phyloP scores from a whole-genome alignment of 2,888 invertebrate species.

The Nomada fucata region DNA sequence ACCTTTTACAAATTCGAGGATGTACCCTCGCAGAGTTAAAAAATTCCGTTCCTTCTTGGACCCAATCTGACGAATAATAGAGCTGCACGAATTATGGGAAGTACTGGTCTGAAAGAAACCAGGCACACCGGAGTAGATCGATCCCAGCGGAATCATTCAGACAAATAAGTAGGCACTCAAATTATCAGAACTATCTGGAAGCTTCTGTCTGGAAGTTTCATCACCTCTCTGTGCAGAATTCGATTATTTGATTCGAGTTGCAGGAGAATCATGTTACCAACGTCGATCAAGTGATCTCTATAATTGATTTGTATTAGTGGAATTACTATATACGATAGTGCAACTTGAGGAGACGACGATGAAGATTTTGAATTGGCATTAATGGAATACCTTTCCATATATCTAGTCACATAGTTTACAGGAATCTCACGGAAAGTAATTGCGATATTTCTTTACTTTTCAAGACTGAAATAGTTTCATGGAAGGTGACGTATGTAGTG shows the following conservation, averaged over 20 bases:
- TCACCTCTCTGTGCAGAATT: constrained; percentile 17
- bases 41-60: background rate
- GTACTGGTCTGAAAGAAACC: background rate
- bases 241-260: constrained; percentile 41
- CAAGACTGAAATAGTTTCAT: background rate
- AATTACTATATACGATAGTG: background rate
- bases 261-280: constrained; percentile 27
- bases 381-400: too few species aligned
- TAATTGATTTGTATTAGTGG: background rate
- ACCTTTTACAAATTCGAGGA: background rate
- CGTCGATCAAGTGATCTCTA: constrained; percentile 25
- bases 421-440: background rate
- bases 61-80: background rate
- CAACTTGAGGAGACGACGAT: background rate
- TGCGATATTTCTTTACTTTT: background rate
- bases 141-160: constrained; percentile 19
- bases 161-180: constrained; percentile 38
- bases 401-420: too few species aligned
- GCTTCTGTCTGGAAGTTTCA: constrained; percentile 31
- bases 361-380: background rate
- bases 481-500: background rate
- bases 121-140: constrained; percentile 23
- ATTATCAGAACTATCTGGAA: constrained; percentile 42
- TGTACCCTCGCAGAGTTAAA: background rate
- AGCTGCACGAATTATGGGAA: constrained; percentile 26